A percentile compares a stretch with the other conserved stretches of the same genome.
Evolutionary conservation across 1,140 invertebrate genomes (phyloP).

Genomic region (Homarus americanus): DNA sequence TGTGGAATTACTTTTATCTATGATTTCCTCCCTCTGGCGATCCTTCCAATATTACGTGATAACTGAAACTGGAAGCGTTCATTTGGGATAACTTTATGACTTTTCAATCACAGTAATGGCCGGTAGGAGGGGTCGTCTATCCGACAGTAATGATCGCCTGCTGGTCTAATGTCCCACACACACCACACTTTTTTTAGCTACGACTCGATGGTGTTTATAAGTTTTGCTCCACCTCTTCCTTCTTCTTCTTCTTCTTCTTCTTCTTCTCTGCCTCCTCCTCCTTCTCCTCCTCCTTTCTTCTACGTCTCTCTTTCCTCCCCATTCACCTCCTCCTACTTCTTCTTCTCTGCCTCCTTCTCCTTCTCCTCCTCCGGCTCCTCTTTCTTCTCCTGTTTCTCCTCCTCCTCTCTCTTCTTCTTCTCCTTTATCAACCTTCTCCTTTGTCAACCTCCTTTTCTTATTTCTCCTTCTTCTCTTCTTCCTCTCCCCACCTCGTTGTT

Average conservation of each 20-base stretch:
- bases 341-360: background rate
- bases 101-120: conserved; percentile 54
- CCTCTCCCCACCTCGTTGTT: no score
- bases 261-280: background rate
- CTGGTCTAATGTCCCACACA: conserved; percentile 28
- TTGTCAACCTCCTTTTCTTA: background rate
- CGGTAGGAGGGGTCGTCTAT: conserved; percentile 28
- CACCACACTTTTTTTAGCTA: background rate
- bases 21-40: conserved; percentile 27
- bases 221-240: background rate
- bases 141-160: conserved; percentile 44
- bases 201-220: background rate
- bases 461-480: background rate
- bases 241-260: background rate
- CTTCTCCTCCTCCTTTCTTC: background rate
- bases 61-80: conserved; percentile 60
- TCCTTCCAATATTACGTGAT: conserved; percentile 59
- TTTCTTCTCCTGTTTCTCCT: no score
- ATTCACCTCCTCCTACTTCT: background rate
- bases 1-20: conserved; percentile 37
- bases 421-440: background rate
- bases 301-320: background rate
- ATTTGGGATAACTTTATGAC: conserved; percentile 44
- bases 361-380: background rate
- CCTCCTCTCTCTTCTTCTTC: background rate